Base-by-base conservation (phyloP, 1,140 invertebrate genomes). In the Nomia melanderi region DNA sequence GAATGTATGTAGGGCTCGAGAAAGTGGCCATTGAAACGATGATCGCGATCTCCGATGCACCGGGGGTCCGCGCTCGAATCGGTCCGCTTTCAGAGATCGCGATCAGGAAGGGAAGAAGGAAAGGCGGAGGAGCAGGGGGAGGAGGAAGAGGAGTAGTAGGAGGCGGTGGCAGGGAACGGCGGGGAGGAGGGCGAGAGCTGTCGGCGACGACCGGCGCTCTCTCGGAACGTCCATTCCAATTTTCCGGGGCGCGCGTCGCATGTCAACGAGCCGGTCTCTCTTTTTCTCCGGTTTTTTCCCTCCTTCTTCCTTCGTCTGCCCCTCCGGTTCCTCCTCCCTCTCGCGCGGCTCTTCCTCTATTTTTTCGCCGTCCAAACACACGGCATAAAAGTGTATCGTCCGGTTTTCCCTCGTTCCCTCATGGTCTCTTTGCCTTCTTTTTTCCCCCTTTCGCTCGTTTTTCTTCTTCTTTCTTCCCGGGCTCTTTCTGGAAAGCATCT, bases 401-500 rank as follows among this genome's bases (percentile, higher is more conserved):
- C 41, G 41, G 8, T 50, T n/a, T 17, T 1, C n/a, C 20, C n/a
- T 5, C n/a, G 1, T 7, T 50, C 7, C 7, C 20, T 50, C 53
- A 33, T 14, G 17, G 54, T 12, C 64, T 67, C 72, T 76, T 63
- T 67, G 12, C 20, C 41, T 4, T 17, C 4, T 17, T 17, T 4
- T 41, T 14, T 44, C 47, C n/a, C 47, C 1, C 20, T n/a, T n/a
- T 20, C 20, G 6, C 12, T n/a, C 33, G 33, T 36, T 36, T 8
- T 36, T 36, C 33, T 36, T 8, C n/a, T n/a, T 17, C 20, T n/a
- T 50, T 50, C 20, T 8, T 50, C 36, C 62, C 23, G 25, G 44
- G 25, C 72, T 67, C 72, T 79, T 79, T 75, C 70, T 67, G 64
- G 78, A 79, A 79, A 76, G 78, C 78, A 76, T 76, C 62, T 53